Evolutionary conservation across 1,140 invertebrate genomes (phyloP), one percentile per base, ranked within the genome.

Genomic region (Antheraea mylitta): DNA sequence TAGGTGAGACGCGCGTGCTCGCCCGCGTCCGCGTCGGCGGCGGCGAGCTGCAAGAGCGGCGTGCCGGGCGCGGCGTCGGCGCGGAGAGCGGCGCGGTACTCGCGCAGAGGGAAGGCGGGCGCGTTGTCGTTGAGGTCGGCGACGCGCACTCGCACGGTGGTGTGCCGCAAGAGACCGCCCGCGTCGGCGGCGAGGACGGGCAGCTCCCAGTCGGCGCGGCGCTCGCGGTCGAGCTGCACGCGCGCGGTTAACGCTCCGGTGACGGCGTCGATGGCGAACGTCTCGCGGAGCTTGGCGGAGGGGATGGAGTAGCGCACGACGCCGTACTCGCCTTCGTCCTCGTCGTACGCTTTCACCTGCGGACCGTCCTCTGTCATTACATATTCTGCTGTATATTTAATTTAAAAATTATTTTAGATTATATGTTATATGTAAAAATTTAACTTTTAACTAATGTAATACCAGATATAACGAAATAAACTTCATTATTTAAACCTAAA

Each of bases 91-190:
- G n/a, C n/a, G n/a, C n/a, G n/a, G 80, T 98, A 98, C 87, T 98
- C 97, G 64, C 94, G 94, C 16, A 97, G 87, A 38, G 95, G 89
- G 90, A 99, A 99, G 61, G 92, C 87, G 0, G 98, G 98, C 61
- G 94, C 87, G 90, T 98, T 97, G 83, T 99, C 98, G 92, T 99
- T 99, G 66, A 95, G 94, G 92, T 99, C 98, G 5, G 90, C 92
- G 9, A 99, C 95, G 76, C 94, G 95, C 9, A 99, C 95, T 78
- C 96, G 93, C 7, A 99, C 94, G 8, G 94, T 95, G 3, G 97
- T 94, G 85, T 97, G 98, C 6, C 96, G 96, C 63, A 96, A 95
- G 82, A 95, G 94, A 7, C 96, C 96, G 59, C 98, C 98, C 62
- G 95, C 95, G 90, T 99, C 98, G 13, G 94, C 95, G n/a, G 97